Evolutionary conservation across 2,797 vertebrate genomes (phyloP).

Genomic region (Rhinoraja longicauda): DNA sequence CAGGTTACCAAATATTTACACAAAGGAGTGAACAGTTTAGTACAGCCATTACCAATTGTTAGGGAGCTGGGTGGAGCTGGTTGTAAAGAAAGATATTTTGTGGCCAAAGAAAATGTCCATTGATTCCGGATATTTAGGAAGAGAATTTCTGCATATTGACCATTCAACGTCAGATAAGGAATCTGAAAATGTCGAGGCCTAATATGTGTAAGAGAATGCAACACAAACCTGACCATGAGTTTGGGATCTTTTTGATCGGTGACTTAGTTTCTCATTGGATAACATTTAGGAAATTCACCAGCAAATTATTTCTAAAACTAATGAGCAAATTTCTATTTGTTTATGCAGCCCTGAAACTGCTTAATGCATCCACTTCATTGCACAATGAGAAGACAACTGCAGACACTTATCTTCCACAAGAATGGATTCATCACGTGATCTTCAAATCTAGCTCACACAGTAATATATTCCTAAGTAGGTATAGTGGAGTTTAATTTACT

Average conservation of each 20-base stretch:
- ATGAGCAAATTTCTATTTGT: neutral
- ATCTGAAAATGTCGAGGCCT: no score
- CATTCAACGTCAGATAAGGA: no score
- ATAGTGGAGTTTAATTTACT: slow-evolving; percentile 27
- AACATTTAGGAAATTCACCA: neutral
- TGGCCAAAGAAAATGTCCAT: no score
- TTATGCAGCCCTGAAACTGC: neutral
- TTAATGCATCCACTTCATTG: neutral
- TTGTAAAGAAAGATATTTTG: no score
- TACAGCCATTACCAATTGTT: no score
- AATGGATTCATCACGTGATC: neutral
- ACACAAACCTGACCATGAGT: no score
- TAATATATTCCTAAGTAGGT: neutral
- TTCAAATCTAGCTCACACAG: neutral
- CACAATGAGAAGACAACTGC: neutral
- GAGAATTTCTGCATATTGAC: no score
- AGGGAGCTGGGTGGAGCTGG: no score
- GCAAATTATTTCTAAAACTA: neutral
- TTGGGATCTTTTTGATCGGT: neutral
- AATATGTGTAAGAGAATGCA: no score
- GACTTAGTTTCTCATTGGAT: neutral
- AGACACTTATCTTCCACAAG: neutral
- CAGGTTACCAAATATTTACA: no score
- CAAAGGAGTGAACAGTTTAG: no score
- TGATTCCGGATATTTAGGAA: no score